Conservation (phyloP, 37 sponge, comb jelly and placozoan species). For the Petrosia ficiformis region DNA sequence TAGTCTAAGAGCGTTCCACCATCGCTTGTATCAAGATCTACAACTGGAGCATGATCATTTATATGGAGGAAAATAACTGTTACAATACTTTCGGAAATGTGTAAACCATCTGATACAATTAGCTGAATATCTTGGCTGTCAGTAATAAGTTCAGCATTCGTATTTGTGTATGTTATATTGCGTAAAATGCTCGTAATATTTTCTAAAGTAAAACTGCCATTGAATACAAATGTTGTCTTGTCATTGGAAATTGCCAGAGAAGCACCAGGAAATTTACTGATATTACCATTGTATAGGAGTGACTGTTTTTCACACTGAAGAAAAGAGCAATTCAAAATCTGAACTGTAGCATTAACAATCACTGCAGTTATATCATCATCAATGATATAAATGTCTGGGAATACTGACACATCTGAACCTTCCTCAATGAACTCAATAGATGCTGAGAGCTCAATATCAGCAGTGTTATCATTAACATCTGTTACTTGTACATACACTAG, state of each 20-base stretch:
- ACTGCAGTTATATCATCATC: conserved; percentile 40
- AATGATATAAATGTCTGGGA: conserved; percentile 7
- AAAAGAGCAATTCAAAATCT: conserved; percentile 4
- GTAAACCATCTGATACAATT: conserved; percentile 42
- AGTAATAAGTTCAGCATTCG: conserved; percentile 15
- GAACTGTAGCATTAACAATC: conserved; percentile 19
- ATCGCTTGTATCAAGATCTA: conserved; percentile 34
- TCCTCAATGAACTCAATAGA: conserved; percentile 36
- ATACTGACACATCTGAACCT: conserved; percentile 24
- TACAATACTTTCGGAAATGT: background rate
- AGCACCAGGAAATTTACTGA: background rate
- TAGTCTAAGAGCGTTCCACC: conserved; percentile 7
- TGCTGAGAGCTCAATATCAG: background rate
- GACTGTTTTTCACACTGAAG: conserved; percentile 6
- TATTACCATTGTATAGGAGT: too few species aligned
- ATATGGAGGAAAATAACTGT: conserved; percentile 12
- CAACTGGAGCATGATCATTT: conserved; percentile 37
- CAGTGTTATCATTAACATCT: conserved; percentile 69
- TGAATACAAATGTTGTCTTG: background rate
- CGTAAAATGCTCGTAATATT: background rate
- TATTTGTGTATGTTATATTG: conserved; percentile 38
- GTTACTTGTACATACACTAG: conserved; percentile 23
- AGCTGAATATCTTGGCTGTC: background rate
- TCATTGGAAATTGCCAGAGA: conserved; percentile 1
- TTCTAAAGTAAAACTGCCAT: conserved; percentile 8